Evolutionary conservation across 92 coral and sea anemone genomes (phyloP), one percentile per base, ranked within the genome.

Genomic region (Scolanthus callimorphus): DNA sequence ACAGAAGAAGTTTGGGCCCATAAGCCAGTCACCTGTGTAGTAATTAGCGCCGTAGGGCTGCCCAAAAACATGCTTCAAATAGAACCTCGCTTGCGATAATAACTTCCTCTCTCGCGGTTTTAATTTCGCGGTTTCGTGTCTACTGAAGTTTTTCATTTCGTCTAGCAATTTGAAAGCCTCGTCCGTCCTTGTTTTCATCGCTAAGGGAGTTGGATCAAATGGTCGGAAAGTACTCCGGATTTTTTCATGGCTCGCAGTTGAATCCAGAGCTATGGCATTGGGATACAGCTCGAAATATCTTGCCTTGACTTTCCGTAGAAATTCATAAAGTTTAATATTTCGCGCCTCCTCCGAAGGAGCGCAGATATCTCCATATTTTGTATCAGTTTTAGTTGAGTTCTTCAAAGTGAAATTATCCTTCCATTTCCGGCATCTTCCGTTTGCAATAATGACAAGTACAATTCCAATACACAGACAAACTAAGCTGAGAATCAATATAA

Each of bases 1-100:
- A 10, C 96, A 87, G 71, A 87, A 87, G 38, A 87, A 82, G 56
- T 87, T 87, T 0, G 96, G 96, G 12, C 96, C 96, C 44, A 87
- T n/a, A 85, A 87, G 77, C 96, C 96, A 87, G 3, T 80, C 96
- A 1, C 76, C 96, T 0, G 65, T 63, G 57, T 87, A 87, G 43
- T 87, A 87, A 39, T 81, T 70, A 1, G 65, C 60, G 20, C 74
- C 96, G 39, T 82, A 87, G 0, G 90, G 86, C 25, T 73, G 74
- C 0, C 96, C 96, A 60, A 87, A 87, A 25, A 47, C 70, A 52
- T 77, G 85, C 37, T 71, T 66, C 29, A 87, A 80, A 48, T 71
- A 87, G 39, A 87, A 82, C 34, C 73, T 82, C 1, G 78, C 59
- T 59, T 87, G 96, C 11, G 96, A 72, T 27, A 82, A n/a, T n/a